These are phyloP conservation scores for Megaleporinus macrocephalus DNA, from an alignment of 2,113 vertebrate species.

Conservation along the genomic window DNA sequence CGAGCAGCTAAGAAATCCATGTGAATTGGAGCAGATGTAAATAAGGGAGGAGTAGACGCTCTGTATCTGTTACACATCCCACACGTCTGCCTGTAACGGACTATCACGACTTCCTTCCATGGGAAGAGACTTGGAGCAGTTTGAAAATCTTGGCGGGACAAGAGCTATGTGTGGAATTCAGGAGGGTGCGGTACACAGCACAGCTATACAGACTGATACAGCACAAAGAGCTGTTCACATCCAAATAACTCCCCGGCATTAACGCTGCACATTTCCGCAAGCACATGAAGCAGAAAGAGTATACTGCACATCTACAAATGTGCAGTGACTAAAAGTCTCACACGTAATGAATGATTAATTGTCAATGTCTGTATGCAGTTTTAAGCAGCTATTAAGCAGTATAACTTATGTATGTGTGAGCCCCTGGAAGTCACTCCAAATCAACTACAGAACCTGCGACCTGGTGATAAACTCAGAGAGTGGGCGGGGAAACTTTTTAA, in stretches of 20 bases:
- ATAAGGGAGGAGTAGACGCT: no score
- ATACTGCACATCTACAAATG: no score
- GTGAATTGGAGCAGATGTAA: no score
- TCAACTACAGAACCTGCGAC: not conserved
- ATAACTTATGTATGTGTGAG: not conserved
- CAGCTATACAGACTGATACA: not conserved
- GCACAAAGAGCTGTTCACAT: not conserved
- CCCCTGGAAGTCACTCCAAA: not conserved
- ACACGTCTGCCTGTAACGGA: not conserved
- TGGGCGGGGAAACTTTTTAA: slow-evolving; percentile 10
- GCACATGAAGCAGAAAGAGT: no score
- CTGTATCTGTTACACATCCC: no score
- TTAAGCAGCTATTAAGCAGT: not conserved
- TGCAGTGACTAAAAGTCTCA: no score
- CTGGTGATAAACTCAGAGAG: slow-evolving; percentile 6
- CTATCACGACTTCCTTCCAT: slow-evolving; percentile 13
- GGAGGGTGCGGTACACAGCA: slow-evolving; percentile 7
- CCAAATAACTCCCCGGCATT: not conserved
- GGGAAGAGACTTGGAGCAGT: not conserved
- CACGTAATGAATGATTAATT: no score
- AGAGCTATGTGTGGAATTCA: slow-evolving; percentile 53
- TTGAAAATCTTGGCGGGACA: slow-evolving; percentile 48
- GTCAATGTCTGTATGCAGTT: not conserved
- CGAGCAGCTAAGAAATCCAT: no score
- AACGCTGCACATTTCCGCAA: not conserved